These are phyloP conservation scores for Amphiprion clarkii DNA, from an alignment of 2,797 vertebrate species.

Conservation along the genomic window DNA sequence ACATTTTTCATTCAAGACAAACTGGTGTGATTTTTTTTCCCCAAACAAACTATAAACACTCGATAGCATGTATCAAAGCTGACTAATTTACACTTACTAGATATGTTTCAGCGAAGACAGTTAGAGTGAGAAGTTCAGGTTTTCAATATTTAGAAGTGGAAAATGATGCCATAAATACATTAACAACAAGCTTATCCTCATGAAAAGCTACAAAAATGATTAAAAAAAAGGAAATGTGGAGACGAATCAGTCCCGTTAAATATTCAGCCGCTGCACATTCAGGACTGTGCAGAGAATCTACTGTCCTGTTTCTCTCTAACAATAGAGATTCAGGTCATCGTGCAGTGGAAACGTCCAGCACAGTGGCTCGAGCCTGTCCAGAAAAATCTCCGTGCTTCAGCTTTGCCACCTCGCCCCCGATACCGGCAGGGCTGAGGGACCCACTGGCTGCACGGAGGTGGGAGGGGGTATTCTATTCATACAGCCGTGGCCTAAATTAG, in stretches of 20 bases:
- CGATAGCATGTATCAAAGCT: conserved; percentile 42
- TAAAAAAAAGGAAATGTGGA: conserved; percentile 52
- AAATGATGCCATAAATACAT: conserved; percentile 74
- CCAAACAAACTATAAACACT: conserved; percentile 59
- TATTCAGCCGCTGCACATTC: conserved; percentile 59
- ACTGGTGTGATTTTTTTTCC: conserved; percentile 33
- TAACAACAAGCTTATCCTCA: conserved; percentile 65
- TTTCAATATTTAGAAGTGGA: conserved; percentile 47
- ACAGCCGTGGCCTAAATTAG: conserved; percentile 69
- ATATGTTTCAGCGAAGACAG: conserved; percentile 50
- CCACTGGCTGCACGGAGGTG: conserved; percentile 6
- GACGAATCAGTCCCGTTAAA: conserved; percentile 56
- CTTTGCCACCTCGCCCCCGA: conserved; percentile 44
- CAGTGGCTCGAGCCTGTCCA: conserved; percentile 52
- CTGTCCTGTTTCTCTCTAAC: conserved; percentile 60
- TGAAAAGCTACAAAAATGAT: conserved; percentile 61
- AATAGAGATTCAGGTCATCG: conserved; percentile 65
- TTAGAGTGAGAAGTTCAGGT: conserved; percentile 30
- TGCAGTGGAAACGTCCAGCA: conserved; percentile 72
- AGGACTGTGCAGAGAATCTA: conserved; percentile 44
- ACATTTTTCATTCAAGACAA: conserved; percentile 59
- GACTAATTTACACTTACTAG: conserved; percentile 58
- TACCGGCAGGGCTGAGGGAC: conserved; percentile 48
- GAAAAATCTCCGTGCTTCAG: conserved; percentile 65
- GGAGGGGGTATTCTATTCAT: conserved; percentile 50